These are phyloP conservation scores for Ophiothrix spiculata DNA, from an alignment of 35 echinoderm and acorn worm genomes.

Conservation along the genomic window DNA sequence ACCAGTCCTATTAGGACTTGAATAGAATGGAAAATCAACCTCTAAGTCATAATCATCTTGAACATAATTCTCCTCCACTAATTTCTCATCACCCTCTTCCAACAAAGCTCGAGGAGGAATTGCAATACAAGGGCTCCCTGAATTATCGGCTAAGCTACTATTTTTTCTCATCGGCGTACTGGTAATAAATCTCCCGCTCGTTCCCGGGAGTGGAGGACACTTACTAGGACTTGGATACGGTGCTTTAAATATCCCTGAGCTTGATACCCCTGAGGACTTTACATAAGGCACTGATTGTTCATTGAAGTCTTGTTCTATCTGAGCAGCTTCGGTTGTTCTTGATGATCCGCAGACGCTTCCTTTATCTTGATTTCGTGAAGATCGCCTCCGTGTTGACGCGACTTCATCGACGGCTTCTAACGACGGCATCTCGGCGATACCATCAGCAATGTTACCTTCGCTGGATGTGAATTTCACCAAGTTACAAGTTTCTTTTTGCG, in stretches of 20 bases:
- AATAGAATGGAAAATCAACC: constrained; percentile 3
- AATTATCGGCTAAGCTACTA: background rate
- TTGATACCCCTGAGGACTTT: background rate
- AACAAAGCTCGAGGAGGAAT: no score
- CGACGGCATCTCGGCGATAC: background rate
- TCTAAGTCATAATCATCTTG: constrained; percentile 11
- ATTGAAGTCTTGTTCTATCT: background rate
- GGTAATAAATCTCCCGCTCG: background rate
- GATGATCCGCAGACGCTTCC: background rate
- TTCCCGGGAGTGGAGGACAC: background rate
- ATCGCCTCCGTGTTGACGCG: background rate
- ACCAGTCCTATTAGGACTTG: constrained; percentile 15
- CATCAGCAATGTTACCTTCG: background rate
- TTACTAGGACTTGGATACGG: background rate
- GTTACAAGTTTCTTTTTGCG: background rate
- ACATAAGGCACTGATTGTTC: background rate
- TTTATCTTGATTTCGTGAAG: background rate
- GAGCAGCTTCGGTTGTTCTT: no score
- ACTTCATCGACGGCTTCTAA: background rate
- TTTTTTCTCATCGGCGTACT: background rate
- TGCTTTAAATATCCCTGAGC: background rate
- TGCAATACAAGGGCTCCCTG: background rate
- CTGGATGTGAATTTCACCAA: background rate
- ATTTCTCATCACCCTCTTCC: background rate
- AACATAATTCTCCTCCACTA: constrained; percentile 14